Evolutionary conservation across 2,888 invertebrate species (phyloP), one percentile per base, ranked within the genome.

Genomic region (Shargacucullia verbasci): DNA sequence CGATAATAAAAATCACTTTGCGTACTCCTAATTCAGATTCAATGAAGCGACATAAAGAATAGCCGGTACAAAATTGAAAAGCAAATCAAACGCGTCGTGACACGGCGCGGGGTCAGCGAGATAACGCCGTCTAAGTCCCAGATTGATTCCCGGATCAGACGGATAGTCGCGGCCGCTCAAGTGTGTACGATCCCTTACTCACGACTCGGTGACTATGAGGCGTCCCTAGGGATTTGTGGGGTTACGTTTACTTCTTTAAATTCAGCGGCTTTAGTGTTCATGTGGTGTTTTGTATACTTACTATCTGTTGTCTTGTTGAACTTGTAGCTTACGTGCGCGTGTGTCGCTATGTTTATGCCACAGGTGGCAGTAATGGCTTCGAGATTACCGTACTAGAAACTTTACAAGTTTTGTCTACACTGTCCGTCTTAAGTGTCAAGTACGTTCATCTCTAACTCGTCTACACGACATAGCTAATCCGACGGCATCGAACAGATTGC

Each of bases 61-160:
- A 77, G 77, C 78, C 81, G 78, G 77, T 67, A 71, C 81, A 82
- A 86, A 86, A 86, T 87, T 87, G 76, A 81, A 84, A 84, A 86
- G 82, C 83, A 83, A 87, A 85, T 86, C 82, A 85, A 83, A 86
- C 81, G 86, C 82, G 82, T 86, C 84, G 85, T 86, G 89, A 88
- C 86, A 87, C 82, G 76, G 82, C 82, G 81, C 85, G 84, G 90
- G 92, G 91, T 91, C 91, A 90, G 85, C 70, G 72, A 92, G 93
- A 93, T 93, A 93, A 91, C 88, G 74, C 81, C 65, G 77, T 72
- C 79, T 89, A 90, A 91, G 84, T 87, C 90, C 80, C 80, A 90
- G 93, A 93, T 92, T 92, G 93, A 93, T 94, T 89, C 91, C 86
- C 83, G 92, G 93, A 91, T 92, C 90, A 91, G 77, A 38, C 82